These are phyloP conservation scores for Apogon talboti DNA, from an alignment of 2,797 vertebrate genomes.

Conservation along the genomic window DNA sequence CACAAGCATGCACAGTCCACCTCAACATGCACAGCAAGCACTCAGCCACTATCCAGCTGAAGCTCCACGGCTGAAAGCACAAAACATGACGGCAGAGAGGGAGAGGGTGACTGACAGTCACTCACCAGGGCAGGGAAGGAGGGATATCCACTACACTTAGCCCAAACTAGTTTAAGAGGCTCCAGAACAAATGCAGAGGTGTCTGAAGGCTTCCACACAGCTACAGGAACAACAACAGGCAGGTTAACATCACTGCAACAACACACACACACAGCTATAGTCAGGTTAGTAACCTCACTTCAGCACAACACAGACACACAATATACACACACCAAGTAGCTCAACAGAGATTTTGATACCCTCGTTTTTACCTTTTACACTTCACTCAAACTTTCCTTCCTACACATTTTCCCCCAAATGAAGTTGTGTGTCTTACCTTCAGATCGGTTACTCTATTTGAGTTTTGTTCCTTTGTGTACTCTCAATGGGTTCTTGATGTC, in stretches of 20 bases:
- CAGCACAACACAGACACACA: constrained; percentile 9
- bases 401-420: too few species aligned
- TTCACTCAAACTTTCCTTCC: too few species aligned
- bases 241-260: constrained; percentile 76
- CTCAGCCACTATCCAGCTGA: constrained; percentile 37
- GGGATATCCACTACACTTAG: constrained; percentile 95
- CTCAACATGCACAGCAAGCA: constrained; percentile 52
- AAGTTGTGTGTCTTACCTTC: too few species aligned
- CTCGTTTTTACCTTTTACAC: too few species aligned
- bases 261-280: constrained; percentile 19
- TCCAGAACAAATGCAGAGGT: constrained; percentile 90
- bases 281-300: constrained; percentile 1
- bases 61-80: constrained; percentile 59
- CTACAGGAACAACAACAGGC: constrained; percentile 86
- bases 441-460: too few species aligned
- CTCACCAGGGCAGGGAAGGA: constrained; percentile 95
- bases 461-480: too few species aligned
- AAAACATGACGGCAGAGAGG: constrained; percentile 70
- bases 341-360: neutral
- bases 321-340: neutral
- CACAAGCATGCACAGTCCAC: constrained; percentile 58
- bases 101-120: constrained; percentile 68
- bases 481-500: too few species aligned
- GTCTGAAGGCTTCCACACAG: constrained; percentile 92
- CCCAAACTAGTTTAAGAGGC: constrained; percentile 95